Evolutionary conservation across 2,888 invertebrate genomes (phyloP), one percentile per base, ranked within the genome.

Genomic region (Oxyteleia sp.): DNA sequence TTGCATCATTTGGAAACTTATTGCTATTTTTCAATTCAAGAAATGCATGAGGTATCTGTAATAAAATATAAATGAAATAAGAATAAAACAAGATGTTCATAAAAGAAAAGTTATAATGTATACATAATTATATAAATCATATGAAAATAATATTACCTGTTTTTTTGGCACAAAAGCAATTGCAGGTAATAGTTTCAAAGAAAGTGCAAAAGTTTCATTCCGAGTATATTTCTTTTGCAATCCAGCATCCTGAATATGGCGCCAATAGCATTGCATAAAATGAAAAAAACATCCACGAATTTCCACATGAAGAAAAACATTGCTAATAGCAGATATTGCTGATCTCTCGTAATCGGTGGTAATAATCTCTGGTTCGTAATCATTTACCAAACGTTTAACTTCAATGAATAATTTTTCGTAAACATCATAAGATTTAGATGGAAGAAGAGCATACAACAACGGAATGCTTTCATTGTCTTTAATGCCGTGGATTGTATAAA

Each of bases 231-330:
- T 26, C 47, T 20, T 63, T 20, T 15, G 45, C 32, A 63, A 18
- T 47, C 63, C 63, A 4, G 18, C 5, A 7, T 2, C 47, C 13
- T 47, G 63, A 29, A 63, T 63, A 8, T 63, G 4, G 4, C 45
- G 23, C 63, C 63, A 63, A 23, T 32, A 63, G 7, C 47, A 63
- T 63, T 63, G 63, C 16, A 16, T 63, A 18, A 32, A 63, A 26
- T 63, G 63, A 15, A 63, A 63, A 47, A 29, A 47, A 10, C 63
- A 63, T 18, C 47, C 47, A 26, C 47, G 47, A 15, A 47, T 47
- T 11, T 63, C 29, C 7, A 10, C 13, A n/a, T 45, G n/a, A 2
- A 2, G 20, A 23, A 47, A 63, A n/a, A 26, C 16, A 63, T 18
- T 47, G 5, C 16, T 1, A 1, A 43, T 2, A n/a, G 59, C 59